Evolutionary conservation across 2,113 vertebrate species (phyloP), one percentile per base, ranked within the genome.

Genomic region (Sphaerodactylus townsendi): DNA sequence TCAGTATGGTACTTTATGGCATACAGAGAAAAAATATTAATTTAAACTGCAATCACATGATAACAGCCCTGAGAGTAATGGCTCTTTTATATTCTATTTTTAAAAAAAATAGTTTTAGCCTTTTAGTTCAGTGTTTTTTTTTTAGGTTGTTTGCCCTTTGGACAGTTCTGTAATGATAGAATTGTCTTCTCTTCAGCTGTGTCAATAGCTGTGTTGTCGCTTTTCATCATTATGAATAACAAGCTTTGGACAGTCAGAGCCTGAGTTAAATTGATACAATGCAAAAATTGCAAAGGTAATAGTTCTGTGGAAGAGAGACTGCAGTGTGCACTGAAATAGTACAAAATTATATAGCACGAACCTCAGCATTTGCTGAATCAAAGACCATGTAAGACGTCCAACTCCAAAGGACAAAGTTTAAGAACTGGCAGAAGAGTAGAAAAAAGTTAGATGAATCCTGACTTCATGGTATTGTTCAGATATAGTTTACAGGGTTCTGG

Each of bases 71-170:
- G 80, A 75, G 79, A 70, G 25, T 35, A 23, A 53, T 85, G 75
- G 33, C 15, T 91, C 75, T 77, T 87, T 91, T 83, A 19, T 80
- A 77, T 80, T 86, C 28, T 15, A 73, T 5, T 68, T 77, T 72
- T 86, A 86, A 79, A 69, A 77, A 92, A 83, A 90, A 76, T 82
- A 82, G 0, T 86, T 56, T 13, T 81, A 70, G 48, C 66, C 81
- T 85, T 82, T 91, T 93, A 91, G 90, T 91, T 93, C 90, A 92
- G 86, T 4, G 44, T 56, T 56, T 56, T 56, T 84, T 35, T 88
- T 80, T 89, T 68, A n/a, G n/a, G n/a, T n/a, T n/a, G n/a, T n/a
- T n/a, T n/a, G n/a, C n/a, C n/a, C 15, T 78, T 77, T 91, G 33
- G 83, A 76, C 79, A 82, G 44, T 28, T 9, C 33, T 82, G 2